Evolutionary conservation across 2,888 invertebrate genomes (phyloP), one percentile per base, ranked within the genome.

Genomic region (Sericinus montela): DNA sequence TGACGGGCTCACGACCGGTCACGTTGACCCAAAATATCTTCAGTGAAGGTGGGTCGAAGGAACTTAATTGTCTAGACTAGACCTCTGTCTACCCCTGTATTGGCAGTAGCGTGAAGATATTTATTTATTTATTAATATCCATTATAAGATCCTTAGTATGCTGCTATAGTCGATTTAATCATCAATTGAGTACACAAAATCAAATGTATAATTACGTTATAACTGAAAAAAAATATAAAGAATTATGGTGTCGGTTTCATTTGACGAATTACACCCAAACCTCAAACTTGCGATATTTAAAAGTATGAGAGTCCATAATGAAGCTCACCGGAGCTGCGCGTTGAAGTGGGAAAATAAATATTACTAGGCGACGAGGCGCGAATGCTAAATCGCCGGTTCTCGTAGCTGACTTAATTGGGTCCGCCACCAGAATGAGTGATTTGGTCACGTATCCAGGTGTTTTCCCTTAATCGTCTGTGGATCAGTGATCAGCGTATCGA

Each of bases 301-400:
- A 45, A 42, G 38, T 68, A 36, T 34, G 40, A 23, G 34, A 35
- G 39, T 1, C 29, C 34, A 72, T 75, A 78, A 81, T 72, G 75
- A 80, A 68, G 63, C 67, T 57, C 64, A 69, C 57, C 56, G 60
- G 69, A 66, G 60, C 64, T 58, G 67, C 60, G 61, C 58, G 73
- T 48, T 51, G 48, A 48, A 53, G 38, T 48, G 51, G 40, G 45
- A 49, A 40, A 48, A 53, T 49, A 56, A 56, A 56, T 56, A 53
- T 52, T 53, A 49, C 46, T 42, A 43, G 10, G 29, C 11, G 40
- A 36, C 41, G 39, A 30, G 35, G 40, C 40, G 35, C 11, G 49
- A 50, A 45, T 50, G 40, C 49, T 50, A 50, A 50, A 45, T 44
- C 45, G 49, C 45, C 40, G 43, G 16, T 39, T 39, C 25, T 49